Percentiles rank a stretch among this genome's conserved stretches.
Evolutionary conservation across 2,113 vertebrate species (phyloP).

Genomic region (Lampris incognitus): DNA sequence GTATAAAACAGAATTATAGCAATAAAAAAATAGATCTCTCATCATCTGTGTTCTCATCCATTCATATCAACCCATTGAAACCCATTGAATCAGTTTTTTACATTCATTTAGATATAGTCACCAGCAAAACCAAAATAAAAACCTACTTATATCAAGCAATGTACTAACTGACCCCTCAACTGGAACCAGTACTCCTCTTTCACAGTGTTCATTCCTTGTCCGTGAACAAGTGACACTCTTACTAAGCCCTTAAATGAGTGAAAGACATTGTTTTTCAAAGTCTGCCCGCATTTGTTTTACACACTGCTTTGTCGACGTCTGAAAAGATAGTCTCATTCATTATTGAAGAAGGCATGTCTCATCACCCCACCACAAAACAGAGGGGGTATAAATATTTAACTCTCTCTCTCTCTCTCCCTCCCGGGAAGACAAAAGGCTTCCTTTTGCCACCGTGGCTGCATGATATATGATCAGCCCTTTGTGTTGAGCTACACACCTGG

Average conservation of each 20-base stretch:
- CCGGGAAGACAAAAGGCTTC: slow-evolving; percentile 27
- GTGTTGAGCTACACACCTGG: slow-evolving; percentile 52
- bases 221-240: background rate
- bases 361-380: background rate
- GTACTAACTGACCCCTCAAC: no score
- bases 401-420: background rate
- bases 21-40: no score
- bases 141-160: no score
- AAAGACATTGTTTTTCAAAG: background rate
- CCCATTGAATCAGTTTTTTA: no score
- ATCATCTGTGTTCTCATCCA: no score
- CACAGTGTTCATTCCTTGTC: background rate
- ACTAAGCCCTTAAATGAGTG: background rate
- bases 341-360: slow-evolving; percentile 11
- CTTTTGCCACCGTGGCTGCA: background rate
- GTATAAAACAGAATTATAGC: no score
- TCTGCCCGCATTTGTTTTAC: slow-evolving; percentile 3
- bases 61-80: no score
- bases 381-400: slow-evolving; percentile 17
- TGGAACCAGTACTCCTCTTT: no score
- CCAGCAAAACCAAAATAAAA: no score
- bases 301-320: background rate
- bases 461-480: slow-evolving; percentile 13
- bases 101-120: no score
- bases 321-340: background rate